phyloP scores from a whole-genome alignment of 37 sponge, comb jelly and placozoan genomes.

The Axinella damicornis region DNA sequence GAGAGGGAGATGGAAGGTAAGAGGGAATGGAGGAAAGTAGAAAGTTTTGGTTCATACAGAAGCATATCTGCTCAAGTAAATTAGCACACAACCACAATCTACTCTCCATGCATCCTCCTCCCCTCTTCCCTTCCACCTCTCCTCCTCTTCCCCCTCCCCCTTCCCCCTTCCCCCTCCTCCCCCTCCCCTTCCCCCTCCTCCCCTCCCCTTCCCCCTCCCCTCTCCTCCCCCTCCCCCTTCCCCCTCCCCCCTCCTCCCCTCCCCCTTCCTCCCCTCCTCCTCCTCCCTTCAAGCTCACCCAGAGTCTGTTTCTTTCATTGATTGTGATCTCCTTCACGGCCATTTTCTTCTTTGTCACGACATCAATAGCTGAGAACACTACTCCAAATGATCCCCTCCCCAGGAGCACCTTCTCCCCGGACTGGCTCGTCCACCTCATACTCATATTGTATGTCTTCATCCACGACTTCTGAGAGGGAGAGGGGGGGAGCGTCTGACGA shows the following conservation, averaged over 20 bases:
- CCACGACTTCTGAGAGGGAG: conserved; percentile 2
- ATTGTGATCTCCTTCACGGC: conserved; percentile 94
- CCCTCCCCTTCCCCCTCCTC: too few species aligned
- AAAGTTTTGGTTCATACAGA: too few species aligned
- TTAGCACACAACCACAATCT: too few species aligned
- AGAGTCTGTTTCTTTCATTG: conserved; percentile 44
- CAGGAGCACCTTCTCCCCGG: conserved; percentile 45
- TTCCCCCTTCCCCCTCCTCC: too few species aligned
- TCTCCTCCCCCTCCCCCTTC: too few species aligned
- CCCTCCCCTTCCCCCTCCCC: too few species aligned
- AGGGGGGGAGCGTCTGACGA: background rate
- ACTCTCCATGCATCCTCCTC: too few species aligned
- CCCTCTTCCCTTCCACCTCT: too few species aligned
- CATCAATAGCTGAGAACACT: conserved; percentile 85
- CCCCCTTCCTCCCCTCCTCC: background rate
- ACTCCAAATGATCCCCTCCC: conserved; percentile 87
- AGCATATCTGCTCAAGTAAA: too few species aligned
- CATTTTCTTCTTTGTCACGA: conserved; percentile 80
- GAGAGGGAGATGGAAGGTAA: too few species aligned
- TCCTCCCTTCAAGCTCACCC: conserved; percentile 37
- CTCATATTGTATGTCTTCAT: conserved; percentile 43
- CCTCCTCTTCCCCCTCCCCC: too few species aligned
- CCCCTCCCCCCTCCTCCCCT: background rate
- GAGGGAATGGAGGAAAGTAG: too few species aligned
- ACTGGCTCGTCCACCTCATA: conserved; percentile 63